Evolutionary conservation across 2,888 invertebrate species (phyloP).

Genomic region (Pelosia muscerda): DNA sequence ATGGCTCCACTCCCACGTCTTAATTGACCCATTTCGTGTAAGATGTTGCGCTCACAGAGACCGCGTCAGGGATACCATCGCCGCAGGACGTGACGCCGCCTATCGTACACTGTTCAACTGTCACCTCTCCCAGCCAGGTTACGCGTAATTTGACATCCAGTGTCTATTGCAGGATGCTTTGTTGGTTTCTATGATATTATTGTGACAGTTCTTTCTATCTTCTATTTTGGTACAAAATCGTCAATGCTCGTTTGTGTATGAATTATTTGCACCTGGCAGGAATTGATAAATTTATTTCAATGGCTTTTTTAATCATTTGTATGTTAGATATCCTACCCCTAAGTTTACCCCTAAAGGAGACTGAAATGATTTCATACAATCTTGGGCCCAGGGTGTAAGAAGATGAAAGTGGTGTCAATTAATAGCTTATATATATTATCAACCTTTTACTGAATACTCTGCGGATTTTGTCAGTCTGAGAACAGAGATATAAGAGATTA

Average conservation of each 20-base stretch:
- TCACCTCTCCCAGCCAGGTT: slow-evolving; percentile 53
- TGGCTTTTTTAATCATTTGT: too few relatives aligned
- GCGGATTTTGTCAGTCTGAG: too few relatives aligned
- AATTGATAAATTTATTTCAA: background rate
- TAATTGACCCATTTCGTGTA: slow-evolving; percentile 86
- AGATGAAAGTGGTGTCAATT: too few relatives aligned
- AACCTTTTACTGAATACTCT: too few relatives aligned
- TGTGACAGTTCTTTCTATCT: background rate
- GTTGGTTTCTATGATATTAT: slow-evolving; percentile 24
- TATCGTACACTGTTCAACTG: slow-evolving; percentile 56
- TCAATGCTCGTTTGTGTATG: background rate
- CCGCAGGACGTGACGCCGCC: slow-evolving; percentile 78
- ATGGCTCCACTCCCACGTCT: slow-evolving; percentile 83
- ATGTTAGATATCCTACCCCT: too few relatives aligned
- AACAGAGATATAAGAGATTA: too few relatives aligned
- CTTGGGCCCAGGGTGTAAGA: too few relatives aligned
- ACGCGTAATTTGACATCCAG: slow-evolving; percentile 56
- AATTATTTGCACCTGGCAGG: background rate
- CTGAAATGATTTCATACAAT: too few relatives aligned
- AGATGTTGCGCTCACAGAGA: slow-evolving; percentile 74
- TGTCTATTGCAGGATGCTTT: slow-evolving; percentile 27
- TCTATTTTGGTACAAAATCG: background rate
- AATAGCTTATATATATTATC: too few relatives aligned
- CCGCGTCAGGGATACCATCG: slow-evolving; percentile 83
- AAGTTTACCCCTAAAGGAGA: too few relatives aligned